Base-by-base conservation (phyloP, 2,113 vertebrate species). In the Hyla sarda region DNA sequence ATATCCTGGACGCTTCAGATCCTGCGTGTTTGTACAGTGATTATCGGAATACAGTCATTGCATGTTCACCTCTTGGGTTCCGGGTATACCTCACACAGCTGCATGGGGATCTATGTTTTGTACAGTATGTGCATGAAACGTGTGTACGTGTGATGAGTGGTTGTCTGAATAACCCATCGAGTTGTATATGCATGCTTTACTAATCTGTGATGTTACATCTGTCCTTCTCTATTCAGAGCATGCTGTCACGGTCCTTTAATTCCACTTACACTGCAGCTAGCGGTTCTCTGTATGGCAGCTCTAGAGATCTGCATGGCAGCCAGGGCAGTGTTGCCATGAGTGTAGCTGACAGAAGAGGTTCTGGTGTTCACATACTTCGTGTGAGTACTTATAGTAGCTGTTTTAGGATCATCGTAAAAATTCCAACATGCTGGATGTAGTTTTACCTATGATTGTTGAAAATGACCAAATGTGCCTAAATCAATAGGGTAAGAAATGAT, bases 161-260 rank as follows among this genome's bases (percentile, higher is more conserved):
- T 90, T 91, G 80, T 91, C 19, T 89, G 48, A 91, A 84, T 94
- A 94, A 93, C 92, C 50, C 87, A 91, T 94, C 83, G 90, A 94
- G 91, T 60, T 82, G 87, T 91, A 89, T 92, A 92, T 93, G 95
- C 93, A 94, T 95, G 94, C 93, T 92, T 71, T 90, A 92, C 93
- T 94, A 95, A 96, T 94, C 89, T 94, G 92, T 95, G 92, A 96
- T 92, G 92, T 96, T 92, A 92, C 93, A 93, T 95, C 93, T 96
- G 82, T 95, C 92, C 95, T 90, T 94, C 93, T 96, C 91, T 94
- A 96, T 95, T 97, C 95, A 99, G 98, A 99, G 93, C 87, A 92
- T 94, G 92, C 96, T 99, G 94, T 99, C 97, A 95, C 94, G 96
- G 94, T 99, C 98, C 96, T 97, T 95, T 98, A 97, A 97, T 96